Evolutionary conservation across 1,140 invertebrate species (phyloP).

Genomic region (Paraescarpia echinospica): DNA sequence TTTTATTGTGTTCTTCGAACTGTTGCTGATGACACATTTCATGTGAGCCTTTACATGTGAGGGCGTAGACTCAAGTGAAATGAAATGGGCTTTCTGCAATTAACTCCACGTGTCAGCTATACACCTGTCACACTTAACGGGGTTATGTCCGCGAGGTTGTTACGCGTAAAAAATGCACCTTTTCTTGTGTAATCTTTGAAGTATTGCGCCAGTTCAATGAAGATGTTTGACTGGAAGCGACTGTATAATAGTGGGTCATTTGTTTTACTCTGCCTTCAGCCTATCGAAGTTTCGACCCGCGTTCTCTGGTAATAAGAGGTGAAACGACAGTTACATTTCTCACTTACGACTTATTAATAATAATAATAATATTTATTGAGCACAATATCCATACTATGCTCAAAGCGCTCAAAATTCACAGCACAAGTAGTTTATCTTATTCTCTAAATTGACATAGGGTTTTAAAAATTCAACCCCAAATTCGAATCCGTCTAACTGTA

Average conservation of each 20-base stretch:
- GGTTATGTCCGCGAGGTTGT: not conserved
- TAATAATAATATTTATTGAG: too few species aligned
- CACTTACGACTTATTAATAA: not conserved
- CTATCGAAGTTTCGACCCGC: not conserved
- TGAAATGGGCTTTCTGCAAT: not conserved
- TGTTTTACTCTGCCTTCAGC: not conserved
- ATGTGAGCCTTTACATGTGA: not conserved
- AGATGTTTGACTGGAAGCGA: not conserved
- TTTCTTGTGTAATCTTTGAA: slow-evolving; percentile 1
- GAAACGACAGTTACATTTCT: not conserved
- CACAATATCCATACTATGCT: too few species aligned
- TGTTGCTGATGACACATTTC: not conserved
- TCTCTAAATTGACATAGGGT: not conserved
- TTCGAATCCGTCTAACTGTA: not conserved
- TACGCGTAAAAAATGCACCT: not conserved
- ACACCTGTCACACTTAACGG: not conserved
- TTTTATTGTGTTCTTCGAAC: not conserved
- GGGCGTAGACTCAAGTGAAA: not conserved
- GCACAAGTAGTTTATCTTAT: not conserved
- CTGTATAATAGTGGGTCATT: not conserved
- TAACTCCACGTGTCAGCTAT: not conserved
- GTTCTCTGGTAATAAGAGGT: not conserved
- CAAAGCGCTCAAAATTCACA: too few species aligned
- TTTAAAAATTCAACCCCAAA: not conserved
- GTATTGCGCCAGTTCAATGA: not conserved